Evolutionary conservation across 2,113 vertebrate genomes (phyloP).

Genomic region (Chaetops frenatus): DNA sequence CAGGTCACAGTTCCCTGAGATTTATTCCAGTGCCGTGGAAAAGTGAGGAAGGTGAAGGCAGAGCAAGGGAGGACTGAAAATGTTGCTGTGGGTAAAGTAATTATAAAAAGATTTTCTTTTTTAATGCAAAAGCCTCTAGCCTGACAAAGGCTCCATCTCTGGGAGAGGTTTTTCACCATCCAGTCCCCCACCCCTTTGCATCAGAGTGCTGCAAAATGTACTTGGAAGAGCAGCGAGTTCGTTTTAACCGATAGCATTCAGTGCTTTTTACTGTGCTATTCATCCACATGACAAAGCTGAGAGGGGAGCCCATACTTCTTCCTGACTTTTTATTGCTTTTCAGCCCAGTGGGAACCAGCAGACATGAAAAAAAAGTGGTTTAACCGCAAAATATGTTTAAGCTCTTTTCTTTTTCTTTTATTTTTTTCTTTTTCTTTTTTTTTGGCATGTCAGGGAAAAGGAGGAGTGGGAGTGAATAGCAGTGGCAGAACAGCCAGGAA

Average conservation of each 20-base stretch:
- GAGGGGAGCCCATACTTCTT: slow-evolving; percentile 76
- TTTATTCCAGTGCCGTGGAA: slow-evolving; percentile 49
- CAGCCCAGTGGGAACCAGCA: slow-evolving; percentile 73
- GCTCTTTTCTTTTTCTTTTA: background rate
- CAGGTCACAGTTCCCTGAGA: background rate
- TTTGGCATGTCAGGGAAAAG: background rate
- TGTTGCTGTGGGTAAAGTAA: slow-evolving; percentile 18
- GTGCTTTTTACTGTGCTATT: slow-evolving; percentile 71
- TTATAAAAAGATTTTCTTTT: slow-evolving; percentile 64
- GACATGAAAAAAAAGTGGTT: slow-evolving; percentile 32
- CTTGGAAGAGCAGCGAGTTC: slow-evolving; percentile 51
- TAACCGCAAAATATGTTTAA: slow-evolving; percentile 65
- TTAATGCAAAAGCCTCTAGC: slow-evolving; percentile 68
- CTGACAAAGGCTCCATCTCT: slow-evolving; percentile 54
- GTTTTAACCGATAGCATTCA: slow-evolving; percentile 74
- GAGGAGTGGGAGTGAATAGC: background rate
- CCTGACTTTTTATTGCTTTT: slow-evolving; percentile 80
- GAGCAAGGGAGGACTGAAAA: background rate
- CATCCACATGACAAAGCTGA: slow-evolving; percentile 75
- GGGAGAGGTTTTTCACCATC: slow-evolving; percentile 42
- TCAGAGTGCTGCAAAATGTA: slow-evolving; percentile 36
- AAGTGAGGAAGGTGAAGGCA: background rate
- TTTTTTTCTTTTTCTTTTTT: background rate
- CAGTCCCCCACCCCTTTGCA: slow-evolving; percentile 10
- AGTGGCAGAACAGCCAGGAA: background rate